Evolutionary conservation across 2,113 vertebrate species (phyloP).

Genomic region (Gallinago media): DNA sequence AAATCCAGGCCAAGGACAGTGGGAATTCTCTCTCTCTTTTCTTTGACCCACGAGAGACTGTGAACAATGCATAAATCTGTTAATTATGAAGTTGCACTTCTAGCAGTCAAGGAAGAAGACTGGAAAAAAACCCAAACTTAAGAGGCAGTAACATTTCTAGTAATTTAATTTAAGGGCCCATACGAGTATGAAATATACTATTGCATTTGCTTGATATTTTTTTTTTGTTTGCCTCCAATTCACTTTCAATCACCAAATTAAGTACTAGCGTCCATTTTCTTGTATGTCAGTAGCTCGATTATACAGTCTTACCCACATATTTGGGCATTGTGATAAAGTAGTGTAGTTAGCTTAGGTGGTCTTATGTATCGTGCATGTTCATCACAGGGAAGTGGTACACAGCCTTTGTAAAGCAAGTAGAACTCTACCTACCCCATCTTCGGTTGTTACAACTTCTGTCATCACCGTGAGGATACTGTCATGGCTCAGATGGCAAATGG

Average conservation of each 20-base stretch:
- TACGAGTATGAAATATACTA: neutral
- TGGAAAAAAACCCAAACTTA: neutral
- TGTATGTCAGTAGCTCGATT: neutral
- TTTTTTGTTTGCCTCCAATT: neutral
- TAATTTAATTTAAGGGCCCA: neutral
- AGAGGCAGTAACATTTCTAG: neutral
- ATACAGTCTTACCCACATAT: neutral
- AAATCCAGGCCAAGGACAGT: neutral
- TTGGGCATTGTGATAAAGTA: neutral
- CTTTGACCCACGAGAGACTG: neutral
- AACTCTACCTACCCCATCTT: neutral
- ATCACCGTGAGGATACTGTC: neutral
- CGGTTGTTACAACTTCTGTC: neutral
- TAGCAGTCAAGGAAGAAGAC: neutral
- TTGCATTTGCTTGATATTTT: neutral
- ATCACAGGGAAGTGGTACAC: neutral
- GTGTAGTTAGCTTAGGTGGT: neutral
- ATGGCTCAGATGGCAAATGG: neutral
- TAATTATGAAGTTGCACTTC: neutral
- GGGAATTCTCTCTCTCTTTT: neutral
- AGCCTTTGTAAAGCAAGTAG: neutral
- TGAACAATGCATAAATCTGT: neutral
- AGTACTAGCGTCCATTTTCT: neutral
- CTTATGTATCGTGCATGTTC: neutral
- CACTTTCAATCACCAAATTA: neutral